Evolutionary conservation across 2,113 vertebrate genomes (phyloP).

Genomic region (Ovis canadensis): DNA sequence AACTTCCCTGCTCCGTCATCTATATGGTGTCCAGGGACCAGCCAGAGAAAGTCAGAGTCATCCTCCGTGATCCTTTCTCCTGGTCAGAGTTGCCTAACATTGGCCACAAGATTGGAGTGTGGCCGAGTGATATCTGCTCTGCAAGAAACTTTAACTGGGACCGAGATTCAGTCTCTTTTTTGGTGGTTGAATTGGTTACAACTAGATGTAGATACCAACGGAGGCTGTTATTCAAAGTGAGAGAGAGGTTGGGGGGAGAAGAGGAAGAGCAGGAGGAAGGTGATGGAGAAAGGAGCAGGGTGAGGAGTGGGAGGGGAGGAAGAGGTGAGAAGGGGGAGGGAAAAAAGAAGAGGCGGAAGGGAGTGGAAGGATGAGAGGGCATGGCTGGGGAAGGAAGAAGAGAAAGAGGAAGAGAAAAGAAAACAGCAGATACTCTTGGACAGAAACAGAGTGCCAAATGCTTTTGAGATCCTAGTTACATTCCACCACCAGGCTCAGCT

Average conservation of each 20-base stretch:
- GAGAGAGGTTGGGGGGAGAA: no score
- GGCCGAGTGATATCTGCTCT: neutral
- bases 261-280: no score
- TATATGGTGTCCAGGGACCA: neutral
- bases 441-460: neutral
- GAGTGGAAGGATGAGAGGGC: neutral
- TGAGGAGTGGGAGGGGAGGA: neutral
- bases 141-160: neutral
- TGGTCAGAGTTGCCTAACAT: no score
- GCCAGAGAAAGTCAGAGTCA: neutral
- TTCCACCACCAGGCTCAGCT: neutral
- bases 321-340: neutral
- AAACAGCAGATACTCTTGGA: neutral
- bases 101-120: neutral
- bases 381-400: rapidly evolving
- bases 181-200: neutral
- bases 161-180: neutral
- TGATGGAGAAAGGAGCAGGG: neutral
- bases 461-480: neutral
- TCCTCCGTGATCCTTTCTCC: neutral
- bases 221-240: neutral
- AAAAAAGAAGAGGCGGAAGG: rapidly evolving
- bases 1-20: neutral
- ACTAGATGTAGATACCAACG: neutral
- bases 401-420: neutral